These are phyloP conservation scores for Lepus townsendii DNA, from an alignment of 2,797 vertebrate genomes.

Conservation along the genomic window DNA sequence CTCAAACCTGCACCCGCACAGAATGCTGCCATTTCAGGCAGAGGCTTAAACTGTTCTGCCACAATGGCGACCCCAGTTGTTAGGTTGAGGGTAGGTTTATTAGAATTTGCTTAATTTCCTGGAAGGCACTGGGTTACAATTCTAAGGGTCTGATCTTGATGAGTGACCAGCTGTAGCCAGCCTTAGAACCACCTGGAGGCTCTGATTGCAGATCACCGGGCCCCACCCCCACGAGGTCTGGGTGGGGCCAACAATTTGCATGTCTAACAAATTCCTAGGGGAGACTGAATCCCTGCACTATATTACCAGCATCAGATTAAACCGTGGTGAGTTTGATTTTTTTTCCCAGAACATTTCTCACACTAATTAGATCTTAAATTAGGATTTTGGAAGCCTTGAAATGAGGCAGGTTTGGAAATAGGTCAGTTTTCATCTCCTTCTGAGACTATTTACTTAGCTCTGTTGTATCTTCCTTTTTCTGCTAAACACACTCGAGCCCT, in stretches of 20 bases:
- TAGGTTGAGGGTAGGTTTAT: not conserved
- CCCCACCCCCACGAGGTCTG: not conserved
- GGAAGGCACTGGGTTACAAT: not conserved
- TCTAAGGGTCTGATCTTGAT: slow-evolving; percentile 11
- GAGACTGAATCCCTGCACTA: not conserved
- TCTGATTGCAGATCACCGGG: not conserved
- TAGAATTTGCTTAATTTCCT: not conserved
- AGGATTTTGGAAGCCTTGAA: not conserved
- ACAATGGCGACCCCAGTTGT: too few species aligned
- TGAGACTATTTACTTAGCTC: not conserved
- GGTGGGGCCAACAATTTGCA: not conserved
- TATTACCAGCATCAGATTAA: not conserved
- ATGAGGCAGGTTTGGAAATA: not conserved
- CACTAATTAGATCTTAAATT: slow-evolving; percentile 34
- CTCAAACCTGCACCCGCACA: too few species aligned
- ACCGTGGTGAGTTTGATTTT: not conserved
- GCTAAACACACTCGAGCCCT: not conserved
- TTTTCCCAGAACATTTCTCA: not conserved
- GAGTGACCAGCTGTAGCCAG: not conserved
- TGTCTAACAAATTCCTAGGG: not conserved
- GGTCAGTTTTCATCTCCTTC: not conserved
- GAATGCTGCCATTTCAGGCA: too few species aligned
- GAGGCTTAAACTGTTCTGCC: too few species aligned
- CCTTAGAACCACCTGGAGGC: not conserved
- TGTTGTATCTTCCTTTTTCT: not conserved